Evolutionary conservation across 2,888 invertebrate genomes (phyloP).

Genomic region (Acanthosepion lycidas): DNA sequence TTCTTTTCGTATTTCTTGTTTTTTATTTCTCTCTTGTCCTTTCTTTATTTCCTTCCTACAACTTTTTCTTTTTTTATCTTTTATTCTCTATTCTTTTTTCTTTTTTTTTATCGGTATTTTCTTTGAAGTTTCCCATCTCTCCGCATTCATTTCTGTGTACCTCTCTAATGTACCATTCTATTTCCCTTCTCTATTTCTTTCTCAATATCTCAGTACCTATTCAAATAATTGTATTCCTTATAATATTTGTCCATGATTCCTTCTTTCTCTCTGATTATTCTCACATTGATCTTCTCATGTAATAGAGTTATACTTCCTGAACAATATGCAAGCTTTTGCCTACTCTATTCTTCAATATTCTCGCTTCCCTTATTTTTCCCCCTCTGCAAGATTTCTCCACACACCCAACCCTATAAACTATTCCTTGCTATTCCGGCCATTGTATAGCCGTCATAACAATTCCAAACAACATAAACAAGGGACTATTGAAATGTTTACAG

Average conservation of each 20-base stretch:
- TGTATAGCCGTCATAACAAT: not conserved
- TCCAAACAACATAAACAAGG: not conserved
- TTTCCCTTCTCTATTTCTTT: not conserved
- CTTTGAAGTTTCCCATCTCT: constrained; percentile 49
- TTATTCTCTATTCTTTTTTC: not conserved
- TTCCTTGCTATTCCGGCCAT: not conserved
- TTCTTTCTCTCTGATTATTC: not conserved
- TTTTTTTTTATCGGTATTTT: constrained; percentile 48
- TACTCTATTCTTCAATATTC: constrained; percentile 40
- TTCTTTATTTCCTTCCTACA: constrained; percentile 50
- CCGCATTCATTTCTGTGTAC: constrained; percentile 37
- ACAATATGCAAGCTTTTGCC: constrained; percentile 16
- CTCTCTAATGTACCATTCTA: not conserved
- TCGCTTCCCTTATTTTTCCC: not conserved
- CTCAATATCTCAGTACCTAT: too few species aligned
- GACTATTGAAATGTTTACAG: not conserved
- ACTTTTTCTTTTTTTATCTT: constrained; percentile 39
- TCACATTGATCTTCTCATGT: not conserved
- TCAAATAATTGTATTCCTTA: too few species aligned
- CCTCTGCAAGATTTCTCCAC: not conserved
- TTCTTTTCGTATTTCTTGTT: not conserved
- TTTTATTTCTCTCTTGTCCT: constrained; percentile 47
- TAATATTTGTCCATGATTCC: not conserved
- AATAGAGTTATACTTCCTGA: not conserved
- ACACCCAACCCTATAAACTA: not conserved